Base-by-base conservation (phyloP, 2,113 vertebrate genomes). In the Syngnathus typhle region DNA sequence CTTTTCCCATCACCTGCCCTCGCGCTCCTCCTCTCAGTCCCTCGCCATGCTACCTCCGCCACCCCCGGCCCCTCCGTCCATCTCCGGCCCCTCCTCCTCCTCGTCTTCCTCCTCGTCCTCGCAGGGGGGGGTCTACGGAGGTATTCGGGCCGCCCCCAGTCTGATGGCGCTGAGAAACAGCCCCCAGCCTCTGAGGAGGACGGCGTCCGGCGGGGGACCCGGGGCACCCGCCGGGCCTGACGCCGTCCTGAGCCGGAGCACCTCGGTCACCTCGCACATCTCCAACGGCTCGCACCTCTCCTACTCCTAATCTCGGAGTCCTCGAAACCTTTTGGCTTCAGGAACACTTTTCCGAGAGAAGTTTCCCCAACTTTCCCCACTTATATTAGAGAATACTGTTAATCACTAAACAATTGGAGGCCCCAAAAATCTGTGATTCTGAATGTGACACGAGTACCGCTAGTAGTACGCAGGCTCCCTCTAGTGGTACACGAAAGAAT, bases 261-360 rank as follows among this genome's bases (percentile, higher is more conserved):
- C 95, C 69, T 95, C 94, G 11, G 94, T 95, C 52, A 94, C 95
- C 37, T 96, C 95, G 12, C 95, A 96, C 88, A 95, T 96, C 87
- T 93, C 95, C 41, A 96, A 96, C 0, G 94, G 94, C 67, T 96
- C 95, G 58, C 94, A 95, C 72, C 89, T 94, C 74, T 94, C 94
- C 70, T 96, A 96, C 82, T 95, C 94, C 68, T 96, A 94, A 88
- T 82, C 60, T 23, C 39, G n/a, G 19, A 60, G 27, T 21, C 36
- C 27, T 36, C 27, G 37, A 32, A 16, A 58, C 15, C 6, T 58
- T 58, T 58, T 21, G 55, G 44, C 23, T 23, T 37, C 60, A 55
- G 65, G 71, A 51, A n/a, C 44, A 8, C 41, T 19, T 47, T 47
- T 18, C 15, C 7, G 47, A 19, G 47, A 47, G 46, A 19, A 37